phyloP scores from a whole-genome alignment of 2,113 vertebrate genomes.

The Zosterops borbonicus region DNA sequence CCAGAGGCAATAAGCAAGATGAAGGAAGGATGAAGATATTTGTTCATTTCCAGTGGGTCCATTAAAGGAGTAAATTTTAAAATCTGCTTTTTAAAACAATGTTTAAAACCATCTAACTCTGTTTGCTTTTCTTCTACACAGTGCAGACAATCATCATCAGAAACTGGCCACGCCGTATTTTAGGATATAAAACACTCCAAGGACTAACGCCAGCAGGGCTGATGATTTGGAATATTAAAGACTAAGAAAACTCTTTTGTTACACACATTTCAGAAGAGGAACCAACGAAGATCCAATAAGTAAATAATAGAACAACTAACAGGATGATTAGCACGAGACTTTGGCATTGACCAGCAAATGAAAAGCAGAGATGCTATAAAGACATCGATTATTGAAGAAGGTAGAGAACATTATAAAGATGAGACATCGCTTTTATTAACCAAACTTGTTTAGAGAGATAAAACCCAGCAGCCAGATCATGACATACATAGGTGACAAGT shows the following conservation, averaged over 20 bases:
- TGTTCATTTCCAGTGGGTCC: not conserved
- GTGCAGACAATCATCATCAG: not conserved
- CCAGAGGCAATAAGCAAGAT: not conserved
- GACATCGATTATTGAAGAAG: not conserved
- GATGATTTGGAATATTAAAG: not conserved
- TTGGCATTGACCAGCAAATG: not conserved
- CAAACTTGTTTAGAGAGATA: not conserved
- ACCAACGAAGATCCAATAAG: not conserved
- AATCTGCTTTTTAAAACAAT: not conserved
- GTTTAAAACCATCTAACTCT: not conserved
- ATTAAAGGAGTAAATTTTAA: not conserved
- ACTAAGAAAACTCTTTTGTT: not conserved
- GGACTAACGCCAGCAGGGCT: not conserved
- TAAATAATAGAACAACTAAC: not conserved
- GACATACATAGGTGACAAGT: not conserved
- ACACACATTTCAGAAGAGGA: not conserved
- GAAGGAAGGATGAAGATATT: not conserved
- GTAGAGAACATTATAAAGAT: not conserved
- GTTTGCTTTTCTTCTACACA: not conserved
- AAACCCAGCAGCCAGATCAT: not conserved
- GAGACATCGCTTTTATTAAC: conserved; percentile 9
- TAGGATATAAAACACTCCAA: not conserved
- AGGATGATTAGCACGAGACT: not conserved
- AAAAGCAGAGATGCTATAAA: not conserved
- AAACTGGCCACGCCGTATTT: not conserved